A percentile compares a stretch with the other conserved stretches of the same genome.
Evolutionary conservation across 2,113 vertebrate genomes (phyloP).

Genomic region (Uria aalge): DNA sequence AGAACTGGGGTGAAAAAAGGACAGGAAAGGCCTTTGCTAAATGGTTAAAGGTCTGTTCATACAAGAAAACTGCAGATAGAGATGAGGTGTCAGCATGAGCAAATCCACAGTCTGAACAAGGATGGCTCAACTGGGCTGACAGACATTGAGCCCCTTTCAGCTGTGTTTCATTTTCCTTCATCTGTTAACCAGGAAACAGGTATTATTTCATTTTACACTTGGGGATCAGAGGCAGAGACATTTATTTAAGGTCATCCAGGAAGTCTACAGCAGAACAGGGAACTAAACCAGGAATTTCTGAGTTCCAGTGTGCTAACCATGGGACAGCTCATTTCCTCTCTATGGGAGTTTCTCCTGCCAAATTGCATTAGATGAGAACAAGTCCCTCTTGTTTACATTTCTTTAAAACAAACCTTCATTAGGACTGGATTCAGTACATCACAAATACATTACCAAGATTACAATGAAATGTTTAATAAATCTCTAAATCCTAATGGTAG

Average conservation of each 20-base stretch:
- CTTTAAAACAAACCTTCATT: slow-evolving; percentile 51
- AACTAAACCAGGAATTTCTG: slow-evolving; percentile 21
- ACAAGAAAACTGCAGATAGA: background rate
- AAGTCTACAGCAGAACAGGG: background rate
- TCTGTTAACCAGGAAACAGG: background rate
- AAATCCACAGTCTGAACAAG: background rate
- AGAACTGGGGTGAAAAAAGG: background rate
- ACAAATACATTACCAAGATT: slow-evolving; percentile 29
- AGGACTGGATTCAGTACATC: background rate
- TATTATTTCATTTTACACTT: background rate
- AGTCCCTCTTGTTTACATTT: slow-evolving; percentile 6
- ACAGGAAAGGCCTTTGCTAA: background rate
- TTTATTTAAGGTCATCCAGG: background rate
- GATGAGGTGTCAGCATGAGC: background rate
- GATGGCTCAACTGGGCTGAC: background rate
- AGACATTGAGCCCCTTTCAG: background rate
- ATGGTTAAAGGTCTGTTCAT: background rate
- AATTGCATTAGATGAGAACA: slow-evolving; percentile 12
- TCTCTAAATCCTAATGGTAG: background rate
- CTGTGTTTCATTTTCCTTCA: background rate
- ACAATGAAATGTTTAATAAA: background rate
- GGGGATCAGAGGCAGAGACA: background rate
- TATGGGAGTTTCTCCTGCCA: background rate
- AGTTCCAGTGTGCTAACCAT: background rate
- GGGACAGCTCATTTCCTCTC: slow-evolving; percentile 50